A percentile compares a stretch with the other conserved stretches of the same genome.
Conservation (phyloP, 2,888 invertebrate genomes). For the Ganaspis brasiliensis region DNA sequence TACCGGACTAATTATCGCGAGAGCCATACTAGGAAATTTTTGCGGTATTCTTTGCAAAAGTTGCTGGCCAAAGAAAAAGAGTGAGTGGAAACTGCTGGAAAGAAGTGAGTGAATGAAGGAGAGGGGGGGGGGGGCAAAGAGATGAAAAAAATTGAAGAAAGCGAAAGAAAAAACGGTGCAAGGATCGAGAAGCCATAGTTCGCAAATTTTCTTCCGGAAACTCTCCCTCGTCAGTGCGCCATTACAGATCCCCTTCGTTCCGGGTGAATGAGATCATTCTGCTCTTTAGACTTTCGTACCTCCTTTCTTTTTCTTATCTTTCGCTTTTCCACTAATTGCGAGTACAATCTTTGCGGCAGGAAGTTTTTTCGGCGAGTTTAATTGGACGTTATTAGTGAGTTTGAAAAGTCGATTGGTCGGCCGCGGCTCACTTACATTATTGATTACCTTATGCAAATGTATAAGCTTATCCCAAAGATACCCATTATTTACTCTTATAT, state of each 20-base stretch:
- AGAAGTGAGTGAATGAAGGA: background rate
- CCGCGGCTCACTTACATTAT: background rate
- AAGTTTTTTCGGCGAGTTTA: slow-evolving; percentile 37
- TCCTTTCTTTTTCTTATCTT: slow-evolving; percentile 40
- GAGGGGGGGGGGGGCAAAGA: background rate
- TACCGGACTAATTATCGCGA: slow-evolving; percentile 66
- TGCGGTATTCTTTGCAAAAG: slow-evolving; percentile 59
- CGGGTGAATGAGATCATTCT: slow-evolving; percentile 43
- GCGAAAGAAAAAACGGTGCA: slow-evolving; percentile 13
- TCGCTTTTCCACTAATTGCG: slow-evolving; percentile 30
- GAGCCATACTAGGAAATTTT: slow-evolving; percentile 62
- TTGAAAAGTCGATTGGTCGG: slow-evolving; percentile 30
- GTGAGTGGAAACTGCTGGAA: slow-evolving; percentile 40
- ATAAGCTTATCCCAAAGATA: too few relatives aligned
- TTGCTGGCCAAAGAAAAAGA: slow-evolving; percentile 50
- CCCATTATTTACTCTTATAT: too few relatives aligned
- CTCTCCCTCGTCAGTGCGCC: slow-evolving; percentile 41
- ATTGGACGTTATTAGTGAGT: slow-evolving; percentile 39
- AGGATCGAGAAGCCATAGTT: slow-evolving; percentile 40
- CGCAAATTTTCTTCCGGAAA: slow-evolving; percentile 43
- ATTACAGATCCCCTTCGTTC: slow-evolving; percentile 40
- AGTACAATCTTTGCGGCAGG: slow-evolving; percentile 31
- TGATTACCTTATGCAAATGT: slow-evolving; percentile 10
- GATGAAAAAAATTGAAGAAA: slow-evolving; percentile 38
- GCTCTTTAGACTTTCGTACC: slow-evolving; percentile 41